A percentile compares a stretch with the other conserved stretches of the same genome.
Evolutionary conservation across 2,888 invertebrate species (phyloP).

Genomic region (Crematogaster levior): DNA sequence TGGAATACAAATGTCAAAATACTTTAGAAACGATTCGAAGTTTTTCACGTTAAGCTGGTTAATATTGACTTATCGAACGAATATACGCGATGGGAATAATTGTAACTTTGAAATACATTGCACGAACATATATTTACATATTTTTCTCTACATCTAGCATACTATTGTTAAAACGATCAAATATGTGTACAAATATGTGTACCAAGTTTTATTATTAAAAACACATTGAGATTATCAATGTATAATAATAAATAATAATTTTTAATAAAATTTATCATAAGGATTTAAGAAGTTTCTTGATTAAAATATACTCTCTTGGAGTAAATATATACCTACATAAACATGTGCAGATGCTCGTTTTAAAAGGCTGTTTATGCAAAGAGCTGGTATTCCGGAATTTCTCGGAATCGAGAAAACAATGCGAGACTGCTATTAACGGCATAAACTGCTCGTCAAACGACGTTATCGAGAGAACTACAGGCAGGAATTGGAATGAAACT

Average conservation of each 20-base stretch:
- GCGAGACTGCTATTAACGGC: slow-evolving; percentile 60
- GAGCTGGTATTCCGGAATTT: slow-evolving; percentile 65
- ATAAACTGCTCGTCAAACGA: slow-evolving; percentile 70
- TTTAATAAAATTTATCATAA: not conserved
- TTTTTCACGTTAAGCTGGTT: not conserved
- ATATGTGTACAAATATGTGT: no score
- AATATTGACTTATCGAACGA: not conserved
- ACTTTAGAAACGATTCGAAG: not conserved
- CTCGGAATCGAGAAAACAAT: slow-evolving; percentile 62
- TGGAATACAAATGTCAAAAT: not conserved
- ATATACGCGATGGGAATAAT: not conserved
- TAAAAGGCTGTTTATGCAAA: slow-evolving; percentile 33
- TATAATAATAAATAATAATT: not conserved
- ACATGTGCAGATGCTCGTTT: slow-evolving; percentile 4
- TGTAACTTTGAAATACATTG: not conserved
- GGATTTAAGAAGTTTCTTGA: not conserved
- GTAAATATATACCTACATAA: slow-evolving; percentile 1
- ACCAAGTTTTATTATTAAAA: not conserved
- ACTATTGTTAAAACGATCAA: not conserved
- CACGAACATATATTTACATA: not conserved
- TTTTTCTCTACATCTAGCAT: not conserved
- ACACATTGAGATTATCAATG: not conserved
- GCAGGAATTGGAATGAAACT: slow-evolving; percentile 70
- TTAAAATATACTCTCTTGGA: not conserved
- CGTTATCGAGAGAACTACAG: slow-evolving; percentile 57